These are phyloP conservation scores for Nasonia giraulti DNA, from an alignment of 1,140 invertebrate genomes.

Conservation along the genomic window DNA sequence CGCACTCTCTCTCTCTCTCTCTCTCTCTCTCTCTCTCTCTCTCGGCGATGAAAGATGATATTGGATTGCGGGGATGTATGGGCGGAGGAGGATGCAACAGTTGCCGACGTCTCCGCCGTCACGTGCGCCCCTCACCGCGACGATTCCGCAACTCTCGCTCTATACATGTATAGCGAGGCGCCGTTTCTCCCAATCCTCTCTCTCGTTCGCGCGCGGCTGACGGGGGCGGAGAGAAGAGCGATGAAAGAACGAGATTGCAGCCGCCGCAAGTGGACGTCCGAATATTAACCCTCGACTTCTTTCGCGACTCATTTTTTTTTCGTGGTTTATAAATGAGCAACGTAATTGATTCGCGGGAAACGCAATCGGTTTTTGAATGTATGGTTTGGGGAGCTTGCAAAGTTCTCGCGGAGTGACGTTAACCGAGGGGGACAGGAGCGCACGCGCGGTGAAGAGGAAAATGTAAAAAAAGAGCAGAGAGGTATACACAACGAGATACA, in stretches of 20 bases:
- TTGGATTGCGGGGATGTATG: conserved; percentile 49
- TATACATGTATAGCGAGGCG: neutral
- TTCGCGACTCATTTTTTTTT: neutral
- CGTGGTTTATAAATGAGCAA: neutral
- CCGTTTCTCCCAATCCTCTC: neutral
- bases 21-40: conserved; percentile 19
- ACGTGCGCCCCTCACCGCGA: conserved; percentile 53
- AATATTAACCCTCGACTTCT: neutral
- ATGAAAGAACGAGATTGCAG: conserved; percentile 8
- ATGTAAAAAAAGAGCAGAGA: conserved; percentile 8
- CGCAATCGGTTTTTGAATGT: neutral
- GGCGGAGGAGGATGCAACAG: conserved; percentile 63
- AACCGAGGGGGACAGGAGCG: too few species aligned
- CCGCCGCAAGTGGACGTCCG: neutral
- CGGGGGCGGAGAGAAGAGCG: neutral
- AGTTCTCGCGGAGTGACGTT: too few species aligned
- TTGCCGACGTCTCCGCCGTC: conserved; percentile 55
- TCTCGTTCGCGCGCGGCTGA: neutral
- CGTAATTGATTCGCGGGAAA: neutral
- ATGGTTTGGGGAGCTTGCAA: too few species aligned
- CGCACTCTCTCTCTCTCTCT: conserved; percentile 3
- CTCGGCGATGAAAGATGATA: conserved; percentile 56
- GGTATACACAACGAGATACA: neutral
- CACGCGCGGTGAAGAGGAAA: too few species aligned
- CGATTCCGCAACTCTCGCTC: conserved; percentile 42